A percentile compares a stretch with the other conserved stretches of the same genome.
Conservation (phyloP, 35 echinoderm and acorn worm genomes). For the Hemicentrotus pulcherrimus region DNA sequence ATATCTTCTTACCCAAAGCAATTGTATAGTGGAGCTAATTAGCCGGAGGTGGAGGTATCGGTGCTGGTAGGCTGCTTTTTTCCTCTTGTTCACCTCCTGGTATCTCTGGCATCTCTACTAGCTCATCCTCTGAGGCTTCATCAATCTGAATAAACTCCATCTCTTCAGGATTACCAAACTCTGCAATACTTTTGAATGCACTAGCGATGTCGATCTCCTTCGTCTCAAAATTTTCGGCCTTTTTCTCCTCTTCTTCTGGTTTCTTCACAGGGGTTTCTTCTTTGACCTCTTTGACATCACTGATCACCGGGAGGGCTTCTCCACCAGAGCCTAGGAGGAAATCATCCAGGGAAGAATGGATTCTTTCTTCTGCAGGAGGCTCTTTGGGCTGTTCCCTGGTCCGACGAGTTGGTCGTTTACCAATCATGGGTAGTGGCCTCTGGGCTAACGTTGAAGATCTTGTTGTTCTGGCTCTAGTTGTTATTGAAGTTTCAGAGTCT, state of each 20-base stretch:
- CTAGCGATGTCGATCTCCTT: constrained; percentile 44
- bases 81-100: not conserved
- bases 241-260: not conserved
- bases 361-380: not conserved
- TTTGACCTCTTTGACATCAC: not conserved
- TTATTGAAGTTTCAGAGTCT: not conserved
- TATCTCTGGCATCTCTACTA: not conserved
- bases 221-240: not conserved
- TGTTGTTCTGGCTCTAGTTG: not conserved
- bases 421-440: constrained; percentile 29
- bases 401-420: constrained; percentile 5
- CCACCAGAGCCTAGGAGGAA: constrained; percentile 12
- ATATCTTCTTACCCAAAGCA: not conserved
- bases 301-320: constrained; percentile 24
- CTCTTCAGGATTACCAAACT: not conserved
- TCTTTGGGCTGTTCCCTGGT: not conserved
- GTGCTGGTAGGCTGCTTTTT: not conserved
- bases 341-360: not conserved
- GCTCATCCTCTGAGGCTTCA: not conserved
- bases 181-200: constrained; percentile 20
- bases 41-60: constrained; percentile 26
- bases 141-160: not conserved
- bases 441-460: constrained; percentile 7
- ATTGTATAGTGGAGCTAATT: not conserved
- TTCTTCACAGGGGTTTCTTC: not conserved